phyloP scores from a whole-genome alignment of 1,140 invertebrate species.

The Tetramorium alpestre region DNA sequence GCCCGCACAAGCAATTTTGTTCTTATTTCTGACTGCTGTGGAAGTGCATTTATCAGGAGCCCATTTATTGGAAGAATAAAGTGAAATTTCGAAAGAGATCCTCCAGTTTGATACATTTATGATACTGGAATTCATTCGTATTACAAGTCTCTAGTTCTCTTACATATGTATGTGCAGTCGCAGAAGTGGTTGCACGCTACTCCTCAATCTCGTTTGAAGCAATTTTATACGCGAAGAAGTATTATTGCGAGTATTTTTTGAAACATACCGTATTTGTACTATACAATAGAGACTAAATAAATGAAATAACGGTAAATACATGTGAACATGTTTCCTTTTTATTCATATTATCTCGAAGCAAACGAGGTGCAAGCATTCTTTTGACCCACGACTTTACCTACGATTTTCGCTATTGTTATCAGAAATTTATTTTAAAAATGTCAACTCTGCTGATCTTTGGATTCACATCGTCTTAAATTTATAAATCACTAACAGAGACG shows the following conservation, averaged over 20 bases:
- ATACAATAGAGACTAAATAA: neutral
- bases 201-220: neutral
- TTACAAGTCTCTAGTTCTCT: neutral
- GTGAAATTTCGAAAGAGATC: constrained; percentile 23
- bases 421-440: neutral
- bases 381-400: neutral
- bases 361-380: neutral
- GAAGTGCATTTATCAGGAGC: constrained; percentile 36
- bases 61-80: constrained; percentile 39
- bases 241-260: neutral
- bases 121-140: neutral
- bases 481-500: neutral
- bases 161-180: neutral
- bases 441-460: neutral
- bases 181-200: neutral
- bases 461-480: neutral
- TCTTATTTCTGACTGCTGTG: neutral
- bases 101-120: neutral
- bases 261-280: too few species aligned
- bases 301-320: neutral
- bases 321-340: neutral
- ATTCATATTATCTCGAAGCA: neutral
- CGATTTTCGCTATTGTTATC: neutral
- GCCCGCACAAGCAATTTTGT: constrained; percentile 9
- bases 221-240: neutral